A percentile compares a stretch with the other conserved stretches of the same genome.
Conservation (phyloP, 2,797 vertebrate species). For the Tapera naevia region DNA sequence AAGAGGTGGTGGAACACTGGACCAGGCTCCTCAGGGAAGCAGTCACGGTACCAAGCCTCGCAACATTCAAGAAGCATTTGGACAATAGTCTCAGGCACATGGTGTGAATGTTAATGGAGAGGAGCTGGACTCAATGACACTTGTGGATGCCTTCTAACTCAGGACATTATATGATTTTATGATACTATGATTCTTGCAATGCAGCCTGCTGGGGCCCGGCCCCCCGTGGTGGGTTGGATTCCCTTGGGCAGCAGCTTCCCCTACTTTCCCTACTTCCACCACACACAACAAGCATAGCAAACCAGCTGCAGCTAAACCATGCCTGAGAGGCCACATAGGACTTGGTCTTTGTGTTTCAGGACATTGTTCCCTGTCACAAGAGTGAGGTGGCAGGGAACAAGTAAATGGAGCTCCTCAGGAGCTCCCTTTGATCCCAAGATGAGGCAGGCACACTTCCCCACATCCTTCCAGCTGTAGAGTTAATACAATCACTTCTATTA, state of each 20-base stretch:
- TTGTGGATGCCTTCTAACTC: no score
- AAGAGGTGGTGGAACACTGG: no score
- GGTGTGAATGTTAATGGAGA: no score
- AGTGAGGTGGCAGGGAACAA: not conserved
- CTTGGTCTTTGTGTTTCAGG: not conserved
- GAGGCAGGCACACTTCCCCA: not conserved
- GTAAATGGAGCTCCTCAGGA: not conserved
- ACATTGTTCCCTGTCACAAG: not conserved
- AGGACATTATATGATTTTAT: no score
- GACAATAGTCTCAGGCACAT: no score
- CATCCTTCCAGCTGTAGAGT: not conserved
- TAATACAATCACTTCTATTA: not conserved
- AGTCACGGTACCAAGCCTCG: no score
- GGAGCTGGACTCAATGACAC: no score
- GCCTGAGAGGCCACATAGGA: not conserved
- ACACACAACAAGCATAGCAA: not conserved
- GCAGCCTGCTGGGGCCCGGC: not conserved
- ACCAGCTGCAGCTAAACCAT: not conserved
- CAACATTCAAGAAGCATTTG: no score
- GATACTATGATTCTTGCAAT: no score
- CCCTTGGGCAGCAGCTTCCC: not conserved
- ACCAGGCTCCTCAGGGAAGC: no score
- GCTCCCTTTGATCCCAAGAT: not conserved
- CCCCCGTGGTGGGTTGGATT: fast-evolving
- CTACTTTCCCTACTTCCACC: fast-evolving